Conservation (phyloP, 2,113 vertebrate genomes). For the Bambusicola thoracicus region DNA sequence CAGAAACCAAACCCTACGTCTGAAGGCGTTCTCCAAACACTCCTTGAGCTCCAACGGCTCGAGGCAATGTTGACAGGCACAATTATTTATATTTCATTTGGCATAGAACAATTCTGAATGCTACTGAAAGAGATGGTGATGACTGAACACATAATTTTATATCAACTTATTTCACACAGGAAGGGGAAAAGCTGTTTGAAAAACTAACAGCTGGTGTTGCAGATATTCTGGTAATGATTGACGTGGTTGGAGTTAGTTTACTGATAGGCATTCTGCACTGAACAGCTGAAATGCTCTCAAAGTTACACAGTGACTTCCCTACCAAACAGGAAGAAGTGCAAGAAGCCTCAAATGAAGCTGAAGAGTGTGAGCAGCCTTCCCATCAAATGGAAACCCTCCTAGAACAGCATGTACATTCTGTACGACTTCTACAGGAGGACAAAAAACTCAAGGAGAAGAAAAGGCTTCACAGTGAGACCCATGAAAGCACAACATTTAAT, state of each 20-base stretch:
- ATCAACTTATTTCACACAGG: neutral
- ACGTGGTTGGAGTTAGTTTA: neutral
- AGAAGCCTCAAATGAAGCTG: neutral
- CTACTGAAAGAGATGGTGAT: neutral
- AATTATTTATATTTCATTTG: neutral
- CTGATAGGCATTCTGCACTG: neutral
- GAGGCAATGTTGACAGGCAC: neutral
- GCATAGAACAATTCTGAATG: neutral
- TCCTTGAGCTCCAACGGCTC: neutral
- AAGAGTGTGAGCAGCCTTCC: neutral
- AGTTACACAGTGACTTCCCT: neutral
- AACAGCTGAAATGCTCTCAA: neutral
- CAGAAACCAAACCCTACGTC: neutral
- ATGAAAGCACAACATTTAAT: no score
- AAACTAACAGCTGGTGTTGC: neutral
- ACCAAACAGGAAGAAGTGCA: slow-evolving; percentile 20
- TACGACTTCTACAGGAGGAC: no score
- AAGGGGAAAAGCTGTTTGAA: neutral
- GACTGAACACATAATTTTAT: neutral
- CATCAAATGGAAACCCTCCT: no score
- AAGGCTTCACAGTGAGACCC: no score
- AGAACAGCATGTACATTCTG: no score
- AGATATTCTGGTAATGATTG: neutral
- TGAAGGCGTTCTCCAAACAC: neutral
- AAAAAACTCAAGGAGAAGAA: no score